phyloP scores from a whole-genome alignment of 2,888 invertebrate species.

The Drosophila leonis region DNA sequence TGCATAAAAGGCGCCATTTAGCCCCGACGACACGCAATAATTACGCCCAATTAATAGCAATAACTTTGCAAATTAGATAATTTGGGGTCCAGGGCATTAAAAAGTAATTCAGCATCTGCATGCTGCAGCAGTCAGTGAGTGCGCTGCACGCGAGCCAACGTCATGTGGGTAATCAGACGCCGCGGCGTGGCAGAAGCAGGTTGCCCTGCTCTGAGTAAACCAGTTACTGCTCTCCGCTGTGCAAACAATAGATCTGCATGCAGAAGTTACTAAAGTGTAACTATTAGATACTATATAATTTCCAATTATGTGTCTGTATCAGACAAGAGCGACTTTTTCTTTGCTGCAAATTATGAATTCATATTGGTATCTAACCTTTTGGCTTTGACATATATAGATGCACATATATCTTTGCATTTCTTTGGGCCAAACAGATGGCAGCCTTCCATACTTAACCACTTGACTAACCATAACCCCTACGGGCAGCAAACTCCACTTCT shows the following conservation, averaged over 20 bases:
- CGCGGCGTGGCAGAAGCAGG: constrained; percentile 30
- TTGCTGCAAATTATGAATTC: neutral
- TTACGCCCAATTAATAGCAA: constrained; percentile 83
- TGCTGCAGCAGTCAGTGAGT: constrained; percentile 18
- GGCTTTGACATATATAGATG: constrained; percentile 13
- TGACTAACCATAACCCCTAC: constrained; percentile 37
- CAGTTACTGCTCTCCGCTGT: constrained; percentile 1
- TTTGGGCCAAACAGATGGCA: constrained; percentile 8
- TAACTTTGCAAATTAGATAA: constrained; percentile 84
- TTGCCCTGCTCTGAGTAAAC: neutral
- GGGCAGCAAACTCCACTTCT: constrained; percentile 46
- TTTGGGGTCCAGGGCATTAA: constrained; percentile 56
- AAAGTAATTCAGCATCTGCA: constrained; percentile 45
- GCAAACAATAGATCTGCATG: constrained; percentile 21
- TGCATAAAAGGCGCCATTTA: constrained; percentile 76
- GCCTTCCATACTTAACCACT: constrained; percentile 37
- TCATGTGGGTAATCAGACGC: constrained; percentile 60
- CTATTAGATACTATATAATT: constrained; percentile 15
- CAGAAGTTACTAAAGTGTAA: constrained; percentile 7
- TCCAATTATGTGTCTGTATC: constrained; percentile 18
- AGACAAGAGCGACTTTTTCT: neutral
- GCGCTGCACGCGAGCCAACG: constrained; percentile 32
- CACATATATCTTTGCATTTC: neutral
- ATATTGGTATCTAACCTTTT: constrained; percentile 4
- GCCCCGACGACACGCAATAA: constrained; percentile 77